Base-by-base conservation (phyloP, 2,113 vertebrate species). In the Heterocephalus glaber region DNA sequence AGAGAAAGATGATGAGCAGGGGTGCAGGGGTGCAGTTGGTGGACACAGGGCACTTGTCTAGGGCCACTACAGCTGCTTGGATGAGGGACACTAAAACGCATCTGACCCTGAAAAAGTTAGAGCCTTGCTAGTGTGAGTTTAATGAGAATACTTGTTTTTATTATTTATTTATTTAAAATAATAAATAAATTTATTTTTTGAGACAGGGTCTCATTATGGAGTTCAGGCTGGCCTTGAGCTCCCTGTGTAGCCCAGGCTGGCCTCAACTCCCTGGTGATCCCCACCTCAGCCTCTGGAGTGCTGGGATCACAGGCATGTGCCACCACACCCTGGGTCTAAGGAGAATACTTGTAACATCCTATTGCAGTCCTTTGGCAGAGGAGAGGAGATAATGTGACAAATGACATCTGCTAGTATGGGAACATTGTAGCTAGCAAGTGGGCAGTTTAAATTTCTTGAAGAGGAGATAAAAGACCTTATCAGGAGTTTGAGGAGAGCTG, bases 401-500 rank as follows among this genome's bases (percentile, higher is more conserved):
- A 33, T 81, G 54, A 14, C 81, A 84, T 61, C 82, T 56, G n/a
- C 35, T 52, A 56, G 80, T 12, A 2, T 81, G 93, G 82, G 85
- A 84, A 90, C 92, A 35, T 66, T 77, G 84, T 95, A 86, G 74
- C 28, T 86, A 88, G 47, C 52, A 60, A 92, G 83, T 61, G n/a
- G 52, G 35, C 38, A 60, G 89, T 91, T 92, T 95, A 76, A 41
- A n/a, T 77, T 83, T 81, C 60, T 13, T 20, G 47, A 33, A 70
- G 11, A 58, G 33, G 30, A 91, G 49, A 86, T 92, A 77, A 76
- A 92, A 95, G 97, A 47, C 60, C 33, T 96, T 97, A 95, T 95
- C 96, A 33, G 61, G 35, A 84, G 52, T 49, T 17, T 38, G 11
- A 41, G 30, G 24, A 35, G 70, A 76, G 63, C 84, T 81, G 1